Conservation (phyloP, 2,797 vertebrate genomes). For the Gymnoscopelus braueri region DNA sequence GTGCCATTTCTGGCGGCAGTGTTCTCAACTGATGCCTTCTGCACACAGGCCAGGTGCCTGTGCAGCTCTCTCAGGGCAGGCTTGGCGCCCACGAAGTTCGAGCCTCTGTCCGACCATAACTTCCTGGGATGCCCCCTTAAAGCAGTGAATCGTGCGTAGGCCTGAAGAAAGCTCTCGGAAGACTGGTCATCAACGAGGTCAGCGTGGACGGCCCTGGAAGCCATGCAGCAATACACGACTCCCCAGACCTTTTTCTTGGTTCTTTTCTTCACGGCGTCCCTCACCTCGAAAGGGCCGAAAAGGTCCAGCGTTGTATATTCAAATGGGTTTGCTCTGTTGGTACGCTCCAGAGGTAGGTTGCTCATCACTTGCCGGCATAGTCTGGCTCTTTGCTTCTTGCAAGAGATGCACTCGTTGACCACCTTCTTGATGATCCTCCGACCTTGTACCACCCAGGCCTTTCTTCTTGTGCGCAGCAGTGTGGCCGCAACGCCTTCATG, state of each 20-base stretch:
- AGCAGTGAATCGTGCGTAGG: conserved; percentile 9
- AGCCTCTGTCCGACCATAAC: conserved; percentile 20
- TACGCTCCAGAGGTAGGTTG: conserved; percentile 10
- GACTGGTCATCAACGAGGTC: conserved; percentile 22
- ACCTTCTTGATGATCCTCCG: conserved; percentile 29
- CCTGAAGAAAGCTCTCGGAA: conserved; percentile 30
- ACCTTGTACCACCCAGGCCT: conserved; percentile 31
- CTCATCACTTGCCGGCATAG: conserved; percentile 25
- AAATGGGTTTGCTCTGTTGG: conserved; percentile 23
- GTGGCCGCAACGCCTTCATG: conserved; percentile 21
- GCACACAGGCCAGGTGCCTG: background rate
- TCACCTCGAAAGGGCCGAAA: conserved; percentile 30
- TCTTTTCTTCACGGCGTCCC: conserved; percentile 12
- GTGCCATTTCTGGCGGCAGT: conserved; percentile 19
- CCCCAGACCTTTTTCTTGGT: conserved; percentile 22
- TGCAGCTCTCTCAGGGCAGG: conserved; percentile 10
- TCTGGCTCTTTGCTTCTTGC: conserved; percentile 13
- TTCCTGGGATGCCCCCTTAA: conserved; percentile 30
- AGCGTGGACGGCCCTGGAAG: conserved; percentile 25
- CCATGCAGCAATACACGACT: conserved; percentile 33
- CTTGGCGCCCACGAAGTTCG: conserved; percentile 19
- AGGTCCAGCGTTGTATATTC: conserved; percentile 25
- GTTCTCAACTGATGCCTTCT: conserved; percentile 1
- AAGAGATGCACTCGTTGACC: conserved; percentile 7
- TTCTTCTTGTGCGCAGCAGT: conserved; percentile 19